Evolutionary conservation across 2,888 invertebrate species (phyloP).

Genomic region (Osedax frankpressi): DNA sequence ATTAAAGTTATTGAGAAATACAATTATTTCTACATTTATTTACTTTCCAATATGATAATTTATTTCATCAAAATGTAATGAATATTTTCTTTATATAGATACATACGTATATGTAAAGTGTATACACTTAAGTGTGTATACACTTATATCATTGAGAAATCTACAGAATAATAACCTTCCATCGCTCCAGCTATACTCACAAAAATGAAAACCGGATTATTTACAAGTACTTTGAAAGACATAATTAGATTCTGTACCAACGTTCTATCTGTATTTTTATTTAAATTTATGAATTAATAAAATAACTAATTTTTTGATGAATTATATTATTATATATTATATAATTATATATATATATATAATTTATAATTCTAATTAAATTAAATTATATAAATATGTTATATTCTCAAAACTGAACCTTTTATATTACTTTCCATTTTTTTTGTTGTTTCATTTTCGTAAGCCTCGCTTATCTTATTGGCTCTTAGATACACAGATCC

Average conservation of each 20-base stretch:
- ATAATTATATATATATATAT: background rate
- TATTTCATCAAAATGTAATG: background rate
- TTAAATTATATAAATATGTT: too few species aligned
- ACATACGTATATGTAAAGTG: background rate
- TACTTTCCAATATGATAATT: too few species aligned
- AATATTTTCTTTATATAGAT: background rate
- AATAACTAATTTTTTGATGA: too few species aligned
- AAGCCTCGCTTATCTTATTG: background rate
- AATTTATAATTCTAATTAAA: background rate
- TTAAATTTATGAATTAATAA: too few species aligned
- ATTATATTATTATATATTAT: background rate
- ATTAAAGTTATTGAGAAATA: too few species aligned
- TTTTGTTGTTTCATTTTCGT: background rate
- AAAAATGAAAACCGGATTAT: constrained; percentile 42
- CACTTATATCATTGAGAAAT: background rate
- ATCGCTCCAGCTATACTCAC: constrained; percentile 42
- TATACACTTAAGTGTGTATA: background rate
- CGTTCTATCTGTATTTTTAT: background rate
- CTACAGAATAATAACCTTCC: constrained; percentile 47
- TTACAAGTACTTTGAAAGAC: constrained; percentile 28
- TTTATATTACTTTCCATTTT: background rate
- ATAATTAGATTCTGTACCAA: background rate
- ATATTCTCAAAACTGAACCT: too few species aligned
- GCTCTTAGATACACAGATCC: background rate
- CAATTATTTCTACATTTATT: too few species aligned